These are phyloP conservation scores for human DNA, from an alignment of 2,113 vertebrate genomes.

Conservation along the genomic window GRCh38 chr20:63771501-63772000, in stretches of 20 bases:
- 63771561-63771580: too few relatives aligned
- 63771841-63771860: neutral
- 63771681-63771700: neutral
- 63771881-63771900: rapidly evolving
- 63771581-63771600: too few relatives aligned
- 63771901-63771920: neutral
- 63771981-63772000: neutral
- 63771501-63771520: too few relatives aligned
- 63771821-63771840: neutral
- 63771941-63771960: neutral
- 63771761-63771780: neutral
- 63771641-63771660: too few relatives aligned
- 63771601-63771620: too few relatives aligned
- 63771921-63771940: neutral
- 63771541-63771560: too few relatives aligned
- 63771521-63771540: too few relatives aligned
- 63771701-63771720: neutral
- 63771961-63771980: neutral
- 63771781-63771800: neutral
- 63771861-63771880: neutral
- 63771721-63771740: neutral
- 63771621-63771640: too few relatives aligned
- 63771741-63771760: neutral
- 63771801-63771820: neutral
- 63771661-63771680: neutral